phyloP scores from a whole-genome alignment of 2,888 invertebrate genomes.

The Ophraella communa region DNA sequence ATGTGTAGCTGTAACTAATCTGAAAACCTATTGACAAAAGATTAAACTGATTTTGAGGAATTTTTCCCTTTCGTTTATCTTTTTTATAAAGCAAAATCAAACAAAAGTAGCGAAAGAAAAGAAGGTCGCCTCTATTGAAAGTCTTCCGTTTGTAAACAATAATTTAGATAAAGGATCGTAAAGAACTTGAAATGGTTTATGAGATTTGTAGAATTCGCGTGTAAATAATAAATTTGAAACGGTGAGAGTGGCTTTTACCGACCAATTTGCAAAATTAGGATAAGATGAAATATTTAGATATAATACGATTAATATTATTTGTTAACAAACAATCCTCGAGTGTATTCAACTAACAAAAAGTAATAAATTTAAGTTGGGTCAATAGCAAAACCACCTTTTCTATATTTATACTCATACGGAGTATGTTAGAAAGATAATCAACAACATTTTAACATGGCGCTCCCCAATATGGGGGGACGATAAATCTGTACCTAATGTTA shows the following conservation, averaged over 20 bases:
- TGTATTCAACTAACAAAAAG: too few species aligned
- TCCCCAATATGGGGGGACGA: too few species aligned
- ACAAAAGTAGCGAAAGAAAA: background rate
- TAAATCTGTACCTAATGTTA: too few species aligned
- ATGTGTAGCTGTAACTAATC: too few species aligned
- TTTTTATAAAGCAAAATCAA: background rate
- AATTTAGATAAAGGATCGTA: background rate
- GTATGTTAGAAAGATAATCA: too few species aligned
- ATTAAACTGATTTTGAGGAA: background rate
- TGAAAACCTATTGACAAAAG: background rate
- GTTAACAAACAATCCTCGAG: background rate
- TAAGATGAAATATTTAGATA: background rate
- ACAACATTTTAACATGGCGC: too few species aligned
- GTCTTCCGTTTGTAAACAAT: background rate
- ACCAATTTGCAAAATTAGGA: background rate
- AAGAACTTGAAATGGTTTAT: background rate
- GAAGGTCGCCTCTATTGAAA: background rate
- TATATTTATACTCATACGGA: too few species aligned
- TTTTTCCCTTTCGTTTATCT: background rate
- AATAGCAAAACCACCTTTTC: too few species aligned
- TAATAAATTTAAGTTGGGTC: too few species aligned
- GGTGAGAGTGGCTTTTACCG: constrained; percentile 1
- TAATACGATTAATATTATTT: background rate
- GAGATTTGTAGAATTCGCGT: constrained; percentile 3
- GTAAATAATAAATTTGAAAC: constrained; percentile 4